phyloP scores from a whole-genome alignment of 1,140 invertebrate species.

The Orchestia grillus region DNA sequence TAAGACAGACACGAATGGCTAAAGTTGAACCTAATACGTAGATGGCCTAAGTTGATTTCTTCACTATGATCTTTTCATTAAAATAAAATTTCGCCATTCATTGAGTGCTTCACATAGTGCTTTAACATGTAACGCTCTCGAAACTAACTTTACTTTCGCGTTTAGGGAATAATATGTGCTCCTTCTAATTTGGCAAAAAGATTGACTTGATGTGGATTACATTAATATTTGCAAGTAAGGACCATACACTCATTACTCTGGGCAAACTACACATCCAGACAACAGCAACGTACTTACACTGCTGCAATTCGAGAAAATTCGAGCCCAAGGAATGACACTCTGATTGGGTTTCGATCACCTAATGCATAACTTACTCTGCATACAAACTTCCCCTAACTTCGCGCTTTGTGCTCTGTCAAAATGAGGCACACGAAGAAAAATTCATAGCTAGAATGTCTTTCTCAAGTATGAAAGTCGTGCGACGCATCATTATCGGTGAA shows the following conservation, averaged over 20 bases:
- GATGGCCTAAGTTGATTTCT: too few relatives aligned
- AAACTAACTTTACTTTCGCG: too few relatives aligned
- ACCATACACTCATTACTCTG: background rate
- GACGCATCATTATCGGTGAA: background rate
- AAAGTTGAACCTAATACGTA: too few relatives aligned
- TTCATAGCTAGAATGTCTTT: background rate
- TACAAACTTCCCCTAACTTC: background rate
- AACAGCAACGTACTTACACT: background rate
- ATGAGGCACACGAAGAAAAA: background rate
- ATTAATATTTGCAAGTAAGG: background rate
- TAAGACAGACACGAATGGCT: too few relatives aligned
- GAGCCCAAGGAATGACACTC: background rate
- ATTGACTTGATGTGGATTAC: too few relatives aligned
- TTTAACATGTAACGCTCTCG: too few relatives aligned
- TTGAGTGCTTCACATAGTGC: too few relatives aligned
- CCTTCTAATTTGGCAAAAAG: too few relatives aligned
- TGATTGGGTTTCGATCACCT: background rate
- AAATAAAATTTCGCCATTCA: too few relatives aligned
- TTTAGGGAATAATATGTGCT: too few relatives aligned
- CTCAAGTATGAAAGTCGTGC: background rate
- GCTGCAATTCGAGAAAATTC: background rate
- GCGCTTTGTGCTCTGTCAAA: background rate
- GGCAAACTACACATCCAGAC: background rate
- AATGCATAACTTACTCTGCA: background rate
- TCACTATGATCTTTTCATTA: too few relatives aligned